Base-by-base conservation (phyloP, 2,888 invertebrate genomes). In the Acronicta psi region DNA sequence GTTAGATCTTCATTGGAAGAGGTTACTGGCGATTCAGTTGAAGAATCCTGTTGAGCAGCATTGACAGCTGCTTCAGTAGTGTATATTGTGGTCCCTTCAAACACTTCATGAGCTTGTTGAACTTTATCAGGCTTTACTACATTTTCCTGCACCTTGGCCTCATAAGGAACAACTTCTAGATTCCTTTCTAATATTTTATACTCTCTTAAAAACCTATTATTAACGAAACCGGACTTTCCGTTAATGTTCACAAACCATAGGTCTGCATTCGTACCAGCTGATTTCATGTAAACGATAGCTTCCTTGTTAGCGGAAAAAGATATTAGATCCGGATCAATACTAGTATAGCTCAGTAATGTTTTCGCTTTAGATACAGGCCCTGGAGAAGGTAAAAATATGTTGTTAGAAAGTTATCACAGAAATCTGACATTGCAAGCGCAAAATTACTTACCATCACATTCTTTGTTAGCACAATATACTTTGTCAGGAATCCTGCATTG, bases 211-310 rank as follows among this genome's bases (percentile, higher is more conserved):
- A 96, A 94, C 0, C 78, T 80, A 51, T 91, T 89, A 20, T 95
- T 96, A 0, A 95, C 95, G 85, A 96, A 97, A 20, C 97, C 97
- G 59, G 95, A 86, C 80, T 95, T 95, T 29, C 96, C 96, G 68
- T 95, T 91, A 43, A 97, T 95, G 88, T 95, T 95, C 42, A 95
- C 96, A 67, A 96, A 97, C 97, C 97, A 97, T 46, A 96, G 84
- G 64, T 95, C 95, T 18, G 78, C 56, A 61, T 95, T 91, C 23
- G 89, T 89, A 46, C 96, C 97, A 79, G 96, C 96, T 73, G 96
- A 95, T 89, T 97, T 97, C 85, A 97, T 97, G 78, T 91, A 96
- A 65, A 97, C 94, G 44, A 88, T 91, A 10, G 96, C 95, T 0
- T 95, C 89, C 8, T 88, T 80, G 79, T 96, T 96, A 4, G 81